Conservation (phyloP, 2,888 invertebrate genomes). For the Dione juno region DNA sequence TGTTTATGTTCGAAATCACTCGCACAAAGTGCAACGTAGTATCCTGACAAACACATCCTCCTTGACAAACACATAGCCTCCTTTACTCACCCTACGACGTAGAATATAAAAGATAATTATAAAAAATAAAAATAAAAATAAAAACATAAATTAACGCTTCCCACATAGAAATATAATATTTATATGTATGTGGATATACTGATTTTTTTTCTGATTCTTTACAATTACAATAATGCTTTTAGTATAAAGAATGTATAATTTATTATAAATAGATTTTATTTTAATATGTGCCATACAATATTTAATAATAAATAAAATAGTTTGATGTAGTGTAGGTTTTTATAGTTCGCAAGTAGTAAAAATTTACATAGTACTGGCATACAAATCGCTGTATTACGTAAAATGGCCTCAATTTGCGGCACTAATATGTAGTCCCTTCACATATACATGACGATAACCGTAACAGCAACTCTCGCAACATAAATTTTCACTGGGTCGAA, state of each 20-base stretch:
- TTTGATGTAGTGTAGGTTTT: neutral
- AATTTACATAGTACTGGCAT: slow-evolving; percentile 32
- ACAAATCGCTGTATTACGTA: slow-evolving; percentile 37
- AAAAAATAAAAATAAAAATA: neutral
- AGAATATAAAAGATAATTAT: neutral
- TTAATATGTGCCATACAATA: too few species aligned
- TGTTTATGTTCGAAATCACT: too few species aligned
- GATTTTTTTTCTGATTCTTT: too few species aligned
- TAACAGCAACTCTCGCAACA: slow-evolving; percentile 24
- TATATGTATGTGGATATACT: neutral
- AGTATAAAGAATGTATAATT: too few species aligned
- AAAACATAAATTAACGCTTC: neutral
- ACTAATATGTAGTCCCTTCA: slow-evolving; percentile 34
- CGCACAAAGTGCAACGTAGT: too few species aligned
- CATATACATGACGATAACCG: slow-evolving; percentile 33
- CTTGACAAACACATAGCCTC: too few species aligned
- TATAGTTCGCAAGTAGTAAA: slow-evolving; percentile 6
- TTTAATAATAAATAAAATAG: neutral
- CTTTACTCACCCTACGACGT: neutral
- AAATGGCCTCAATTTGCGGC: slow-evolving; percentile 36
- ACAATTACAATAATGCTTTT: too few species aligned
- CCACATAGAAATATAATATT: neutral
- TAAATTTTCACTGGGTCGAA: slow-evolving; percentile 28
- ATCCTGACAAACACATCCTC: too few species aligned
- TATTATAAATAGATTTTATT: too few species aligned